Conservation (phyloP, 2,888 invertebrate species). For the Meganola albula region DNA sequence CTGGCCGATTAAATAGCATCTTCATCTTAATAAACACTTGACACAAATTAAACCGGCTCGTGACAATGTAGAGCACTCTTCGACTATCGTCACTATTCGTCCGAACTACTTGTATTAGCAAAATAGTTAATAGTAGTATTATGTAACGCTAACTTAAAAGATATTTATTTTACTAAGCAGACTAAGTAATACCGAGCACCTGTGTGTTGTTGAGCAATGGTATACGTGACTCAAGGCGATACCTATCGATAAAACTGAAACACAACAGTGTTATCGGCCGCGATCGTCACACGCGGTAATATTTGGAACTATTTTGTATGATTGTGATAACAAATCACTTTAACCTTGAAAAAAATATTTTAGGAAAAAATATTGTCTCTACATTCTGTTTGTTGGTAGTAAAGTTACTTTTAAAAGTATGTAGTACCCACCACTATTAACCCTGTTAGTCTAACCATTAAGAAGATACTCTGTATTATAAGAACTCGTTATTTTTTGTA, state of each 20-base stretch:
- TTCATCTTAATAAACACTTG: constrained; percentile 34
- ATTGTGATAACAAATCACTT: constrained; percentile 45
- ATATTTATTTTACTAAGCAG: constrained; percentile 19
- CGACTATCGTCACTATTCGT: constrained; percentile 18
- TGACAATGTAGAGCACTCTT: constrained; percentile 23
- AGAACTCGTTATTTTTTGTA: no score
- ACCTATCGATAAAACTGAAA: constrained; percentile 58
- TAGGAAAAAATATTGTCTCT: no score
- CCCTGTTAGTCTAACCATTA: no score
- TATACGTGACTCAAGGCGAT: constrained; percentile 67
- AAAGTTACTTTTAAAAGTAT: no score
- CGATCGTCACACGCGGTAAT: constrained; percentile 51
- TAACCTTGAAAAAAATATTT: constrained; percentile 66
- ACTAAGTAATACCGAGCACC: constrained; percentile 30
- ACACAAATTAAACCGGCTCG: constrained; percentile 29
- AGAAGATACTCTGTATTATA: no score
- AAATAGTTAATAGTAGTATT: constrained; percentile 6
- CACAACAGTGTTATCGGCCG: constrained; percentile 60
- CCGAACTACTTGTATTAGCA: constrained; percentile 9
- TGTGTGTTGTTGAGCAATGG: constrained; percentile 46
- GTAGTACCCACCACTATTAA: no score
- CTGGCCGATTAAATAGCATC: constrained; percentile 27
- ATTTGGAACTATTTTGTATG: constrained; percentile 47
- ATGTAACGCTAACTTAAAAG: constrained; percentile 19
- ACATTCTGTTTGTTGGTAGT: no score